Conservation (phyloP, 1,140 invertebrate genomes). For the silkworm (Bombyx mori) region ASM3026992v2 NC_085110.1:12327501-12328000, state of each 20-base stretch:
- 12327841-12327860: no score
- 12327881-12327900: no score
- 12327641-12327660: conserved; percentile 24
- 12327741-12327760: conserved; percentile 12
- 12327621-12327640: conserved; percentile 26
- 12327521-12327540: conserved; percentile 45
- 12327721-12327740: conserved; percentile 16
- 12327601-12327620: conserved; percentile 32
- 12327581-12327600: conserved; percentile 41
- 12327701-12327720: conserved; percentile 23
- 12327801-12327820: no score
- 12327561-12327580: conserved; percentile 47
- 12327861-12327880: no score
- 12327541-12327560: conserved; percentile 57
- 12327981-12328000: no score
- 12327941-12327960: no score
- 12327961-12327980: no score
- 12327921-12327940: no score
- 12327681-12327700: conserved; percentile 17
- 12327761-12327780: conserved; percentile 9
- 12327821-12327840: no score
- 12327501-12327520: conserved; percentile 51
- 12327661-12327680: conserved; percentile 20
- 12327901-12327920: no score
- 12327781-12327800: no score